Evolutionary conservation across 2,113 vertebrate genomes (phyloP).

Genomic region (Pterocles burchelli): DNA sequence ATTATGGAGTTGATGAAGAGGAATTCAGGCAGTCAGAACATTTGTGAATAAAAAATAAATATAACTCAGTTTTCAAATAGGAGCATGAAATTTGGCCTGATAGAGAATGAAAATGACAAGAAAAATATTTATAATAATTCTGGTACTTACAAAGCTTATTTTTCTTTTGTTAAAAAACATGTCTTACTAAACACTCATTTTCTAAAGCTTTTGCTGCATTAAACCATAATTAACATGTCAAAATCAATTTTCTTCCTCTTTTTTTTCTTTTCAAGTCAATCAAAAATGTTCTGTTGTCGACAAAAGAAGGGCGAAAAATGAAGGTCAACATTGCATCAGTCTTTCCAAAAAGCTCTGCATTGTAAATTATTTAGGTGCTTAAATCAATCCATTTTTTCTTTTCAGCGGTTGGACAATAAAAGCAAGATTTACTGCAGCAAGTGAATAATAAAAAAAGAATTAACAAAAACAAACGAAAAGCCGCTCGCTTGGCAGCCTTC

Average conservation of each 20-base stretch:
- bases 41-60: conserved; percentile 24
- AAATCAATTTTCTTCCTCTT: conserved; percentile 35
- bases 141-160: background rate
- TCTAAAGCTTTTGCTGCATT: conserved; percentile 48
- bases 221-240: conserved; percentile 43
- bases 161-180: conserved; percentile 38
- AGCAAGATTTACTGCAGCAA: conserved; percentile 78
- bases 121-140: conserved; percentile 39
- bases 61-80: background rate
- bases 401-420: conserved; percentile 77
- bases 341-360: conserved; percentile 52
- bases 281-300: conserved; percentile 35
- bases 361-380: conserved; percentile 78
- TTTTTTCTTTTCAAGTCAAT: conserved; percentile 32
- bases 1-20: background rate
- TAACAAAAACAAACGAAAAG: conserved; percentile 82
- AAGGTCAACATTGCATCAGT: conserved; percentile 60
- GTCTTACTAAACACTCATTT: conserved; percentile 45
- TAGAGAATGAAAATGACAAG: conserved; percentile 5
- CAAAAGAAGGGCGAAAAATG: background rate
- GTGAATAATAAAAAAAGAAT: conserved; percentile 82
- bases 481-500: conserved; percentile 72
- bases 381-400: conserved; percentile 77
- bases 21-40: background rate
- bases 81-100: background rate